These are phyloP conservation scores for Syndactyla subalaris DNA, from an alignment of 2,797 vertebrate genomes.

Conservation along the genomic window DNA sequence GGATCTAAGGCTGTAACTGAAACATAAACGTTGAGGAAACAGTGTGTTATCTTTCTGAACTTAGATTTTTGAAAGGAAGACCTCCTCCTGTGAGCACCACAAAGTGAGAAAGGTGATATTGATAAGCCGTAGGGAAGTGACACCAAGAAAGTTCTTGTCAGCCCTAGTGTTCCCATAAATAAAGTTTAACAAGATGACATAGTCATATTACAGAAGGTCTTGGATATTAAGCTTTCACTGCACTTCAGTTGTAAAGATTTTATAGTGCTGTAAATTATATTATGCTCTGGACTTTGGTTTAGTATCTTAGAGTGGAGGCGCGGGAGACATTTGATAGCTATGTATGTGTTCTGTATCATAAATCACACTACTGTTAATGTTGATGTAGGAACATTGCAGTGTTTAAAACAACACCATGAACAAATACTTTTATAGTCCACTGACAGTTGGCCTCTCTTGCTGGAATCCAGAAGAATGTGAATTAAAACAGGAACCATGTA, in stretches of 20 bases:
- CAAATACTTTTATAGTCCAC: slow-evolving; percentile 40
- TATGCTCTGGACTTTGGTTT: slow-evolving; percentile 80
- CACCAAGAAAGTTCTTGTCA: slow-evolving; percentile 57
- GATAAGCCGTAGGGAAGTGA: slow-evolving; percentile 56
- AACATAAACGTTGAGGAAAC: neutral
- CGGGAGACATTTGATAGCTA: slow-evolving; percentile 63
- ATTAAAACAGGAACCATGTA: neutral
- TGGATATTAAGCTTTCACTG: slow-evolving; percentile 76
- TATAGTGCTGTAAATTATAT: slow-evolving; percentile 84
- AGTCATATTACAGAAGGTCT: slow-evolving; percentile 76
- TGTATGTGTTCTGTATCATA: slow-evolving; percentile 55
- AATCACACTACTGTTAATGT: slow-evolving; percentile 57
- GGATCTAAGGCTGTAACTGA: neutral
- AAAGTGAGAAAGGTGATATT: slow-evolving; percentile 65
- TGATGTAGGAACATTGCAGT: slow-evolving; percentile 32
- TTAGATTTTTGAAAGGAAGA: slow-evolving; percentile 42
- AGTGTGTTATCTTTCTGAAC: slow-evolving; percentile 20
- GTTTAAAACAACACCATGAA: slow-evolving; percentile 48
- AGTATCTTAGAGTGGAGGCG: slow-evolving; percentile 66
- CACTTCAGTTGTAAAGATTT: slow-evolving; percentile 79
- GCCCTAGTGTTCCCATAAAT: slow-evolving; percentile 73
- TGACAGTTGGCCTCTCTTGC: neutral
- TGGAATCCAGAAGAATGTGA: slow-evolving; percentile 25
- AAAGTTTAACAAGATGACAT: slow-evolving; percentile 83
- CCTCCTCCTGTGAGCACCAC: slow-evolving; percentile 10